phyloP scores from a whole-genome alignment of 2,797 vertebrate species.

The Pantherophis vulpinus region DNA sequence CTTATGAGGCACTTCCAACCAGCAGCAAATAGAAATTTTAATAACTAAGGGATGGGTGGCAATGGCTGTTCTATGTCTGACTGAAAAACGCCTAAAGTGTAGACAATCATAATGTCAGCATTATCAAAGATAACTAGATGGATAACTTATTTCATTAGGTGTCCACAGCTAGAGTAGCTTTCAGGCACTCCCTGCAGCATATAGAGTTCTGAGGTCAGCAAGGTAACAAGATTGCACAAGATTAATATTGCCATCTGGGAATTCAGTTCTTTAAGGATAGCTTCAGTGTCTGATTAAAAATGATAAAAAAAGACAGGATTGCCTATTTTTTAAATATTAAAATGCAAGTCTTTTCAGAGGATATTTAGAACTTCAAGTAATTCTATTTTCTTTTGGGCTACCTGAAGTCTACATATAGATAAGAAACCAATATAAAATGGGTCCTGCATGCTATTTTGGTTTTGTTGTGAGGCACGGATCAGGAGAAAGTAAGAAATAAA shows the following conservation, averaged over 20 bases:
- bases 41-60: background rate
- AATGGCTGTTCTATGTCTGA: background rate
- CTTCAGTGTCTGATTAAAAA: background rate
- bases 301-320: background rate
- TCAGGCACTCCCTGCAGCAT: background rate
- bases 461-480: background rate
- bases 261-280: background rate
- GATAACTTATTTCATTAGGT: background rate
- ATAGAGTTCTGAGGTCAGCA: background rate
- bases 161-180: background rate
- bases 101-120: no score
- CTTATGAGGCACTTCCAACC: background rate
- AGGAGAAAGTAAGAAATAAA: background rate
- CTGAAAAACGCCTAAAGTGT: background rate
- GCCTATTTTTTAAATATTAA: background rate
- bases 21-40: background rate
- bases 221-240: background rate
- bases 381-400: background rate
- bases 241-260: background rate
- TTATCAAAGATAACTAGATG: background rate
- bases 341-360: background rate
- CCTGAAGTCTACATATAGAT: background rate
- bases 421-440: background rate
- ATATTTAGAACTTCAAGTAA: background rate
- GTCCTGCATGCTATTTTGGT: background rate